Conservation (phyloP, 2,113 vertebrate species). For the Psilopogon haemacephalus region DNA sequence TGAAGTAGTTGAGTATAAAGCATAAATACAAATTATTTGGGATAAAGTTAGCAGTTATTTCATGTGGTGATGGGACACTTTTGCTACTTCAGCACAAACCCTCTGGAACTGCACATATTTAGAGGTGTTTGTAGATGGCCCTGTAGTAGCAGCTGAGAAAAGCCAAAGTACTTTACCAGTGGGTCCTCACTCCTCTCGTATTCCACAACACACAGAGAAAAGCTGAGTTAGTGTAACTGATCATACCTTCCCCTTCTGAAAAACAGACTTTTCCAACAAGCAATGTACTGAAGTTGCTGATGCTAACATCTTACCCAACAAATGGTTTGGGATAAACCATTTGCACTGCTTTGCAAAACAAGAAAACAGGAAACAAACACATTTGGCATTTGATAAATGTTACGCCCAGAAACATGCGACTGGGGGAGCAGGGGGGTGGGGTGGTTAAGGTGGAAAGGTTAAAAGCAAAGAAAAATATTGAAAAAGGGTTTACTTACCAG, state of each 20-base stretch:
- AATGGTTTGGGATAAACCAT: not conserved
- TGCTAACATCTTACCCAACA: not conserved
- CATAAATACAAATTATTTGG: not conserved
- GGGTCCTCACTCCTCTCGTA: not conserved
- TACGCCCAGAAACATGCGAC: not conserved
- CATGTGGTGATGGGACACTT: not conserved
- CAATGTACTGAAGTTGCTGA: not conserved
- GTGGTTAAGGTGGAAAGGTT: not conserved
- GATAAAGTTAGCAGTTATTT: not conserved
- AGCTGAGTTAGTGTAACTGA: not conserved
- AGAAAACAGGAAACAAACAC: not conserved
- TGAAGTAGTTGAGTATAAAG: not conserved
- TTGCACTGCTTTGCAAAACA: not conserved
- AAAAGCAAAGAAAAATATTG: not conserved
- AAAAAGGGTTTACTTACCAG: conserved; percentile 37
- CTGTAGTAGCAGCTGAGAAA: not conserved
- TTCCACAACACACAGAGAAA: not conserved
- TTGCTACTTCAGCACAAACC: not conserved
- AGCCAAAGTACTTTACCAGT: not conserved
- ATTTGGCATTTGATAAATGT: not conserved
- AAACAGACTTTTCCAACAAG: not conserved
- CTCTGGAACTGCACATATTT: not conserved
- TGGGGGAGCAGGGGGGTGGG: not conserved
- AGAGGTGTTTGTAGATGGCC: not conserved
- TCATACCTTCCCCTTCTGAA: not conserved